Evolutionary conservation across 1,140 invertebrate genomes (phyloP), one percentile per base, ranked within the genome.

Genomic region (Drosophila yakuba): DNA sequence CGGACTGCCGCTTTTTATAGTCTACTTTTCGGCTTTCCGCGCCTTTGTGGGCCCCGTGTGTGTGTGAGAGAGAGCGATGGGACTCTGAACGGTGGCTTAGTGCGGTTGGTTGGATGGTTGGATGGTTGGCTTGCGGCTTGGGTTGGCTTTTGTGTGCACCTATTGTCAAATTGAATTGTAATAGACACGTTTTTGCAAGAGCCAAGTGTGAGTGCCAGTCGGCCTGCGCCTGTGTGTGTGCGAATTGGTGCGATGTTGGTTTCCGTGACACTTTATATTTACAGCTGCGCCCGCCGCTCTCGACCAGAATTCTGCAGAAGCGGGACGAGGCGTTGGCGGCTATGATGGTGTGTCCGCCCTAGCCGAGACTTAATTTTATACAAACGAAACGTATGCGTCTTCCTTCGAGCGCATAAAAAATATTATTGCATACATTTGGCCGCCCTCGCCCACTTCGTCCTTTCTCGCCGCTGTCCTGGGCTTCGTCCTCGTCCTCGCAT

Each of bases 141-240:
- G 74, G 64, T 69, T 78, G 74, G 84, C 84, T 84, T 83, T 84
- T 88, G 84, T 83, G 84, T 84, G 84, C 84, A 77, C 84, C 85
- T 88, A 88, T 88, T 88, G 84, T 88, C 84, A 88, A 88, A 88
- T 88, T 88, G 84, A 88, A 88, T 88, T 88, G 84, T 88, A 88
- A 88, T 88, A 88, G 84, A 88, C 84, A 88, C 84, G 84, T 88
- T 88, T 89, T 80, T 77, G 63, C 84, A 68, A 55, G 35, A 11
- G 52, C 68, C 66, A 58, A 71, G 68, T 72, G 67, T 56, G 51
- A 55, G 60, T 35, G 57, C n/a, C 32, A 38, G 23, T 38, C 35
- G 41, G 39, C 41, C 1, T 50, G 35, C 47, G 25, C 47, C 44
- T 56, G 32, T 52, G 43, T 77, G 20, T 28, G 43, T 67, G 17